Evolutionary conservation across 2,888 invertebrate genomes (phyloP), one percentile per base, ranked within the genome.

Genomic region (Trachelus stipa): DNA sequence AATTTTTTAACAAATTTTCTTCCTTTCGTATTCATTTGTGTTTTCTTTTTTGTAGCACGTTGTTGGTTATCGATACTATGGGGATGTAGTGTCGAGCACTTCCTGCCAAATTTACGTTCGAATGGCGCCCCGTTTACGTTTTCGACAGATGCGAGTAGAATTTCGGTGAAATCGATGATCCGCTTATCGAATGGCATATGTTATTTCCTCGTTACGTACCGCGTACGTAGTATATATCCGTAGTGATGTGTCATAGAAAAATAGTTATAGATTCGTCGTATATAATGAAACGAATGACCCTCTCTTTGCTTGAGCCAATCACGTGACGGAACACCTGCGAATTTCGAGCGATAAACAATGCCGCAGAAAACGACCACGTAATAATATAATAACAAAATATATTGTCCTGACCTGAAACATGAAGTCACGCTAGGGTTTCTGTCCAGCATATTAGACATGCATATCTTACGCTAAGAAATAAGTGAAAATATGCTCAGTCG

Each of bases 351-450:
- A 71, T 71, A 71, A 31, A 71, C 71, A 34, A 71, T 71, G 34
- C 31, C 71, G 34, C 71, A 34, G 31, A 12, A 33, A 74, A 15
- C 79, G 69, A 73, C 79, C 73, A 69, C 80, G 84, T 89, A 89
- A 90, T 88, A 88, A 88, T 88, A 88, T 87, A 88, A 89, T 88
- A 86, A 85, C 85, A 82, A 89, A 90, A 89, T 89, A 89, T 90
- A 90, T 88, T 86, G 89, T 89, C 84, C 81, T 89, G 89, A 89
- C 90, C 89, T 89, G 88, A 82, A 89, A 89, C 85, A 85, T 85
- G 85, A 83, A 90, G 90, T 90, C 90, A 90, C 90, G 90, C 90
- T 83, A 89, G 83, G 80, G 80, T 84, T 84, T 86, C 80, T 85
- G 84, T 87, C 85, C 85, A 83, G 81, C 82, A 84, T 85, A 88